Evolutionary conservation across 2,797 vertebrate genomes (phyloP).

Genomic region (Silurus aristotelis): DNA sequence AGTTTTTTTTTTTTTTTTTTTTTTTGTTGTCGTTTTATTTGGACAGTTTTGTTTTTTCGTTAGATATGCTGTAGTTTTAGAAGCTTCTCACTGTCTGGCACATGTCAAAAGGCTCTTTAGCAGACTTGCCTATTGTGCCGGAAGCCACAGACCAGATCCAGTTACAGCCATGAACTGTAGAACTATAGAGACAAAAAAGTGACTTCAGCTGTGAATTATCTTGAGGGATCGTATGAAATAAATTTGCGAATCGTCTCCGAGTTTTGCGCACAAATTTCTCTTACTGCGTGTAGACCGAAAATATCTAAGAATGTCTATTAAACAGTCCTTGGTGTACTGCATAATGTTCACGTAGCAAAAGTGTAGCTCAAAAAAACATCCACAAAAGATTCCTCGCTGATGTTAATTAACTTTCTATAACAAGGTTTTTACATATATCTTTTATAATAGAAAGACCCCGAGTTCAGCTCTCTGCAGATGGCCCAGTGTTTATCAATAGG

Average conservation of each 20-base stretch:
- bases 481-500: slow-evolving; percentile 64
- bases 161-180: slow-evolving; percentile 9
- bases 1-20: background rate
- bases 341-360: background rate
- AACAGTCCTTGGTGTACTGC: background rate
- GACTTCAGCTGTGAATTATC: background rate
- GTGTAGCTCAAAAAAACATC: background rate
- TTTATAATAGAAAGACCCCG: slow-evolving; percentile 11
- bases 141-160: slow-evolving; percentile 22
- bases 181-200: background rate
- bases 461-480: slow-evolving; percentile 58
- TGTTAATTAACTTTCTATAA: slow-evolving; percentile 42
- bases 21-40: no score
- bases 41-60: slow-evolving; percentile 46
- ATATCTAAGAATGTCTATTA: background rate
- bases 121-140: slow-evolving; percentile 60
- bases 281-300: background rate
- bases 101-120: slow-evolving; percentile 46
- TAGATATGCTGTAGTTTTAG: slow-evolving; percentile 55
- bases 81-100: background rate
- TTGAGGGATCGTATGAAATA: background rate
- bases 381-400: background rate
- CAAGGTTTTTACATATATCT: slow-evolving; percentile 30
- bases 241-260: background rate
- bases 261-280: background rate